These are phyloP conservation scores for Gavia stellata DNA, from an alignment of 2,113 vertebrate species.

Conservation along the genomic window DNA sequence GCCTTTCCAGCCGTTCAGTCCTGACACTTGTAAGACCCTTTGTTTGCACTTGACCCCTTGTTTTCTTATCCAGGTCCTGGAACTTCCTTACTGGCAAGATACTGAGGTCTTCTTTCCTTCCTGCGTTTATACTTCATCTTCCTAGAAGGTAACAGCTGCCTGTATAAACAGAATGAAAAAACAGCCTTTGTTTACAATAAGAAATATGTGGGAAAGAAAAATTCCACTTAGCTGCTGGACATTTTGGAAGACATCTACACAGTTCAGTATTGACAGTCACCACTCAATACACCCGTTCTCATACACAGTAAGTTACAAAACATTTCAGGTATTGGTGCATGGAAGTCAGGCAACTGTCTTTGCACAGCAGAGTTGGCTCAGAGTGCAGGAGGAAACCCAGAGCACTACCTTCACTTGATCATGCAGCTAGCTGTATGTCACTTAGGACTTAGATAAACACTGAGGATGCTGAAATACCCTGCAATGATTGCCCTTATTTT, in stretches of 20 bases:
- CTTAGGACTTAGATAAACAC: neutral
- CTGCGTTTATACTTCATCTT: neutral
- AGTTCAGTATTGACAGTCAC: neutral
- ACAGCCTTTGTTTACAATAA: neutral
- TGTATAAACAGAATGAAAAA: neutral
- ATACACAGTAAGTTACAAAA: neutral
- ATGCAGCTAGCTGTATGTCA: neutral
- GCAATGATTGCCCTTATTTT: neutral
- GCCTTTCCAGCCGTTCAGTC: neutral
- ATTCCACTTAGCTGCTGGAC: neutral
- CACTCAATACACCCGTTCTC: neutral
- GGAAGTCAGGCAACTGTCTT: neutral
- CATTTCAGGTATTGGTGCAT: neutral
- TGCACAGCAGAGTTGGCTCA: neutral
- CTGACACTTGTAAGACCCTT: neutral
- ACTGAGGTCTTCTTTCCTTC: neutral
- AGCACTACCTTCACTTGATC: neutral
- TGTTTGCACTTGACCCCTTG: neutral
- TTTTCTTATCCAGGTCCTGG: neutral
- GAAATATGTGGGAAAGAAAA: neutral
- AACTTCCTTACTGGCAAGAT: neutral
- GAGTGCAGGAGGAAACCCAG: neutral
- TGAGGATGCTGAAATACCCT: neutral
- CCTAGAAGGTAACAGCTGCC: neutral
- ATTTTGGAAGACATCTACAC: neutral